phyloP scores from a whole-genome alignment of 2,113 vertebrate genomes.

The Oreochromis spilurus region DNA sequence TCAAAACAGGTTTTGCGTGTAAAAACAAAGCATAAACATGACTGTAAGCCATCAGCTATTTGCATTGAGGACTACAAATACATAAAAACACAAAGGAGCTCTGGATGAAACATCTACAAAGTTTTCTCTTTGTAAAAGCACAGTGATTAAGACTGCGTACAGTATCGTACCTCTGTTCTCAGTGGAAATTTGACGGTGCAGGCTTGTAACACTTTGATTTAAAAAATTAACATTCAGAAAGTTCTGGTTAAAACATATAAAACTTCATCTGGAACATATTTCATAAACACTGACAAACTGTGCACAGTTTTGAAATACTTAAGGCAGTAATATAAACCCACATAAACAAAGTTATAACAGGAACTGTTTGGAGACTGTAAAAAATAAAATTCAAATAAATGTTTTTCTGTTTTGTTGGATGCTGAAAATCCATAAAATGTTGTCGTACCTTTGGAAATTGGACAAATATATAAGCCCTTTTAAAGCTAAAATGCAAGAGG shows the following conservation, averaged over 20 bases:
- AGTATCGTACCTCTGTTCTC: constrained; percentile 25
- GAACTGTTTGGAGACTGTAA: constrained; percentile 26
- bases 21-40: constrained; percentile 20
- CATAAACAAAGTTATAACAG: constrained; percentile 22
- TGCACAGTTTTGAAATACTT: constrained; percentile 58
- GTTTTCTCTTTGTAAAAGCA: constrained; percentile 62
- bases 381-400: constrained; percentile 27
- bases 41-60: neutral
- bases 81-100: constrained; percentile 45
- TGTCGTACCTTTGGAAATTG: neutral
- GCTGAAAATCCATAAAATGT: constrained; percentile 24
- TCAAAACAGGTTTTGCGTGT: neutral
- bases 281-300: constrained; percentile 43
- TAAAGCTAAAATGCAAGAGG: constrained; percentile 28
- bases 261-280: constrained; percentile 61
- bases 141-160: constrained; percentile 65
- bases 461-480: constrained; percentile 37
- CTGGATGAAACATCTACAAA: constrained; percentile 18
- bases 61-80: constrained; percentile 14
- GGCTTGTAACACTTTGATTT: constrained; percentile 45
- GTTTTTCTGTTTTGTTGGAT: constrained; percentile 4
- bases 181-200: constrained; percentile 27
- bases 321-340: constrained; percentile 64
- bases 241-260: constrained; percentile 56
- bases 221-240: constrained; percentile 43